These are phyloP conservation scores for Anarsia innoxiella DNA, from an alignment of 2,888 invertebrate species.

Conservation along the genomic window DNA sequence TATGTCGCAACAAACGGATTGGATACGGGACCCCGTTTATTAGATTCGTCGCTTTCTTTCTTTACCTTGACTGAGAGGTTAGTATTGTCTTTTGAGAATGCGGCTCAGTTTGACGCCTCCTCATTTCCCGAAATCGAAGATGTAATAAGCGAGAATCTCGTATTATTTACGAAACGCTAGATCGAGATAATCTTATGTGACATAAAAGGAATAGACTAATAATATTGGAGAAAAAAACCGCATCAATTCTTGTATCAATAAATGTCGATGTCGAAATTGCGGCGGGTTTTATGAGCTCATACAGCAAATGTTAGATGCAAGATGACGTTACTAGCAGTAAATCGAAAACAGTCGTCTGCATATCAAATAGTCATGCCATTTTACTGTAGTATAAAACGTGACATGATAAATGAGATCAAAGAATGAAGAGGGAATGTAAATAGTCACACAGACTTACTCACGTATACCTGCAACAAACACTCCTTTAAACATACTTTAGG, in stretches of 20 bases:
- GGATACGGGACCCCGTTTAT: constrained; percentile 64
- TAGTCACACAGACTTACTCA: too few species aligned
- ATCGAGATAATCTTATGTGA: background rate
- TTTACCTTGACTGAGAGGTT: constrained; percentile 64
- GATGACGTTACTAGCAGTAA: too few species aligned
- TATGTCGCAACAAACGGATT: constrained; percentile 61
- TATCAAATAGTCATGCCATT: too few species aligned
- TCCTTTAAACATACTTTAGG: constrained; percentile 47
- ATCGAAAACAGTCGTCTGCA: too few species aligned
- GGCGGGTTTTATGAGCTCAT: too few species aligned
- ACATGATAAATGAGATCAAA: too few species aligned
- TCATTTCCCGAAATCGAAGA: constrained; percentile 31
- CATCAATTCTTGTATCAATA: too few species aligned
- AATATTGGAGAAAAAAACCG: too few species aligned
- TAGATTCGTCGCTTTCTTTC: constrained; percentile 69
- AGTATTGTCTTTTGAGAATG: constrained; percentile 61
- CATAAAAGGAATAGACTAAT: constrained; percentile 4
- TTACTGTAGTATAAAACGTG: too few species aligned
- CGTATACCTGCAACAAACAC: constrained; percentile 48
- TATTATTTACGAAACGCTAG: constrained; percentile 11
- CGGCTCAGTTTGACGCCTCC: constrained; percentile 50
- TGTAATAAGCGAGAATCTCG: constrained; percentile 35
- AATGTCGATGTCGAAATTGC: too few species aligned
- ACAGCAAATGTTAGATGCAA: too few species aligned
- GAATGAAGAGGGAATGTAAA: too few species aligned